phyloP scores from a whole-genome alignment of 2,113 vertebrate genomes.

The Empidonax alnorum region DNA sequence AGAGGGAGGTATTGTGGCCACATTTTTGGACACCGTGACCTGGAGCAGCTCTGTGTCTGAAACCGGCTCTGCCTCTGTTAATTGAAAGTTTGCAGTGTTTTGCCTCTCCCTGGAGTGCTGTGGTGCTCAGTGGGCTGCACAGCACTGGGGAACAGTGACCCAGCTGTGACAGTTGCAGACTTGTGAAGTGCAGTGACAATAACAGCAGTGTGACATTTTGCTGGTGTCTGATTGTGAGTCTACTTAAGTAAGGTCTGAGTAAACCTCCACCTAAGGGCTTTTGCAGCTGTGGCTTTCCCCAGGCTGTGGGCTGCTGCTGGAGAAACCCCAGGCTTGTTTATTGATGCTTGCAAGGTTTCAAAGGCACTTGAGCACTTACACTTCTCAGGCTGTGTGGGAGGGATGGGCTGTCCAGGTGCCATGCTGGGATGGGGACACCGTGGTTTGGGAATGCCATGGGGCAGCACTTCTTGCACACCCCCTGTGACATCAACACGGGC shows the following conservation, averaged over 20 bases:
- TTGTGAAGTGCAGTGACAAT: neutral
- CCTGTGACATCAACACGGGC: rapidly evolving
- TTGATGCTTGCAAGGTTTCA: slow-evolving; percentile 13
- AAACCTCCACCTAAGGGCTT: neutral
- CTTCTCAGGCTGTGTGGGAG: neutral
- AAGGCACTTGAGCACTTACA: neutral
- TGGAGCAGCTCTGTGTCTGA: neutral
- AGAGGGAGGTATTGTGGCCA: neutral
- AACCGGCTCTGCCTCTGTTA: neutral
- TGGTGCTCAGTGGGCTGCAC: neutral
- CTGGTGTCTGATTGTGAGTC: neutral
- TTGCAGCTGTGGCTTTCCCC: slow-evolving; percentile 12
- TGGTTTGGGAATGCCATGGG: neutral
- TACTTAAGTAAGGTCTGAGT: slow-evolving; percentile 20
- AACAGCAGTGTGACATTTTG: neutral
- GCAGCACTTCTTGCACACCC: neutral
- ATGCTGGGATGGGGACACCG: neutral
- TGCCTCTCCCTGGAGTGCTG: neutral
- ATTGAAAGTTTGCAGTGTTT: neutral
- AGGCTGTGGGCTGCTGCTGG: neutral
- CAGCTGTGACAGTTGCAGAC: neutral
- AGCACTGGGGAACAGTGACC: neutral
- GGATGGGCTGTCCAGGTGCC: neutral
- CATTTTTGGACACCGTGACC: neutral
- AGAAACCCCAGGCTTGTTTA: slow-evolving; percentile 36